Percentiles rank a stretch among this genome's conserved stretches.
Evolutionary conservation across 2,888 invertebrate species (phyloP).

Genomic region (Pyrocoelia pectoralis): DNA sequence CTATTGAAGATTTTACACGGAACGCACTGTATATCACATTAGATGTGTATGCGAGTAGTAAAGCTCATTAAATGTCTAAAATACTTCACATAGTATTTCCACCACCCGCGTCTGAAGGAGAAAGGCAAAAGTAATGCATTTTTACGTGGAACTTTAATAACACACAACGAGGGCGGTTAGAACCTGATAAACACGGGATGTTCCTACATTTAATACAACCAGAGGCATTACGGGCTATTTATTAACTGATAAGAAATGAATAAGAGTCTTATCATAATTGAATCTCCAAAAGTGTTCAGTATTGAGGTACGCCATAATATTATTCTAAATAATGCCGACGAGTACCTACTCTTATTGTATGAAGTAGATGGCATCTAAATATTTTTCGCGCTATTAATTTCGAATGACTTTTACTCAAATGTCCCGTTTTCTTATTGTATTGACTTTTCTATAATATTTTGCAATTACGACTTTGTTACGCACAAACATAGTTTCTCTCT

Average conservation of each 20-base stretch:
- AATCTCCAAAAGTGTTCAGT: slow-evolving; percentile 52
- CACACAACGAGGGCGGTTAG: slow-evolving; percentile 47
- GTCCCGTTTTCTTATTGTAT: too few relatives aligned
- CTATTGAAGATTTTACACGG: too few relatives aligned
- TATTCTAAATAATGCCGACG: background rate
- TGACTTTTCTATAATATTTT: too few relatives aligned
- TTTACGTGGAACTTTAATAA: slow-evolving; percentile 34
- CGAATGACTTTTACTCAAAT: too few relatives aligned
- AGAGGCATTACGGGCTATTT: slow-evolving; percentile 53
- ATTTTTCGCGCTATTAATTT: too few relatives aligned
- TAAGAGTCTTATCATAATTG: slow-evolving; percentile 59
- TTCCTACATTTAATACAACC: slow-evolving; percentile 47
- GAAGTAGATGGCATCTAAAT: too few relatives aligned
- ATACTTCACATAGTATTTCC: too few relatives aligned
- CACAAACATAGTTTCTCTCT: too few relatives aligned
- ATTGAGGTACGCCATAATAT: slow-evolving; percentile 22
- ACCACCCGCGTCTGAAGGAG: background rate
- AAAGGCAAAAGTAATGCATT: slow-evolving; percentile 5
- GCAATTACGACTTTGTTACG: too few relatives aligned
- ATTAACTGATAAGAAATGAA: slow-evolving; percentile 56
- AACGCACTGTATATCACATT: too few relatives aligned
- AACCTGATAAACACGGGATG: slow-evolving; percentile 48
- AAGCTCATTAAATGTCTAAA: too few relatives aligned
- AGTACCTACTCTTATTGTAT: background rate
- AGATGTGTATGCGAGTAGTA: too few relatives aligned